Evolutionary conservation across 2,113 vertebrate genomes (phyloP).

Genomic region (Fulica atra): DNA sequence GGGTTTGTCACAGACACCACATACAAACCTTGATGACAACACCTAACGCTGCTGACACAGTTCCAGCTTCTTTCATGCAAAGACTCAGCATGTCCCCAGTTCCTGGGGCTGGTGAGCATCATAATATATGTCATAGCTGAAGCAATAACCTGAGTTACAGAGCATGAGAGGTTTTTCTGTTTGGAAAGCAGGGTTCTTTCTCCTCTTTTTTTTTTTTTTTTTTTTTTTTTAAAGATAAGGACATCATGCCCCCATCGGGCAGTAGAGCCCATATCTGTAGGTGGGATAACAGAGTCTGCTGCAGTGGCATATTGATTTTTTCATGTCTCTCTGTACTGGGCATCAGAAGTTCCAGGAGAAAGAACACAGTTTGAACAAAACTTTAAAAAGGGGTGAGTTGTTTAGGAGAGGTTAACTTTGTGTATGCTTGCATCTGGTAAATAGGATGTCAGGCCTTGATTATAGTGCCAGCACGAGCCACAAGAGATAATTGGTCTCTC

Average conservation of each 20-base stretch:
- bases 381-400: not conserved
- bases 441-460: not conserved
- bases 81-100: rapidly evolving
- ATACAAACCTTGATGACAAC: not conserved
- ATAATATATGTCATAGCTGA: not conserved
- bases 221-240: not conserved
- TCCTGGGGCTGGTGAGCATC: not conserved
- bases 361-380: not conserved
- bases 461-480: not conserved
- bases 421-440: not conserved
- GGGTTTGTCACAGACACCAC: not conserved
- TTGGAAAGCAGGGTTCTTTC: not conserved
- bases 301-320: not conserved
- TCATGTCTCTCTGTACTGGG: not conserved
- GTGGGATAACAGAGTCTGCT: not conserved
- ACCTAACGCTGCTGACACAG: not conserved
- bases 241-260: rapidly evolving
- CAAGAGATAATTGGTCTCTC: not conserved
- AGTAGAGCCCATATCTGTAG: too few species aligned
- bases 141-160: not conserved
- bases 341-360: not conserved
- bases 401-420: not conserved
- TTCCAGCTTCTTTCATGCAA: not conserved
- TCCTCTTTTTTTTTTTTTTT: not conserved
- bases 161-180: not conserved